Base-by-base conservation (phyloP, 2,888 invertebrate genomes). In the Caenorhabditis sp. region DNA sequence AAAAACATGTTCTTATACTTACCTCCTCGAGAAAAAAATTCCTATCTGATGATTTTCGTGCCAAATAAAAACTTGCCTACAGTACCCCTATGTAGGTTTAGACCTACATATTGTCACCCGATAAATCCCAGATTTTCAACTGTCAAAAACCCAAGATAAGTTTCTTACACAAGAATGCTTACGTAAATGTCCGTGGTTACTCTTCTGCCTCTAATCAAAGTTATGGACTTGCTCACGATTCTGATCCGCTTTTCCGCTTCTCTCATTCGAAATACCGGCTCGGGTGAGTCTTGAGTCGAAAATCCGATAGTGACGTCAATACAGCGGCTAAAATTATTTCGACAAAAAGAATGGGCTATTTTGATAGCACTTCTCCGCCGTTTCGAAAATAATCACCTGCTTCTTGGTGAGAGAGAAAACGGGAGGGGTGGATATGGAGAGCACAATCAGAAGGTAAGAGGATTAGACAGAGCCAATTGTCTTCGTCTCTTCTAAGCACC, bases 301-400 rank as follows among this genome's bases (percentile, higher is more conserved):
- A 47, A 54, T 69, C 56, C 69, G 44, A 44, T 44, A 22, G 22
- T 49, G 66, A 66, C 66, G 66, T 66, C 51, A 51, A 66, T 51
- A 47, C 26, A 47, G 6, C 54, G 69, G 38, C 54, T 69, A 26
- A 56, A 56, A 56, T 58, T 70, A 70, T 70, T 70, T 70, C 70
- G 58, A 70, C 70, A 56, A 24, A 24, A 54, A 51, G 54, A 35
- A 49, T 56, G 54, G 38, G 56, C 24, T 38, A 1, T 35, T 68
- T 28, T 2, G 41, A 24, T 38, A 69, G 56, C 69, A 41, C 22
- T 54, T 70, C 69, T 69, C 70, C 70, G 58, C 58, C 58, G 58
- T 28, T 58, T 44, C 41, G 58, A 58, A n/a, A 56, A 38, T 70
- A 70, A 70, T 70, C 70, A 70, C 70, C 69, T 70, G 70, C 70